These are phyloP conservation scores for Rhagologus leucostigma DNA, from an alignment of 2,113 vertebrate species.

Conservation along the genomic window DNA sequence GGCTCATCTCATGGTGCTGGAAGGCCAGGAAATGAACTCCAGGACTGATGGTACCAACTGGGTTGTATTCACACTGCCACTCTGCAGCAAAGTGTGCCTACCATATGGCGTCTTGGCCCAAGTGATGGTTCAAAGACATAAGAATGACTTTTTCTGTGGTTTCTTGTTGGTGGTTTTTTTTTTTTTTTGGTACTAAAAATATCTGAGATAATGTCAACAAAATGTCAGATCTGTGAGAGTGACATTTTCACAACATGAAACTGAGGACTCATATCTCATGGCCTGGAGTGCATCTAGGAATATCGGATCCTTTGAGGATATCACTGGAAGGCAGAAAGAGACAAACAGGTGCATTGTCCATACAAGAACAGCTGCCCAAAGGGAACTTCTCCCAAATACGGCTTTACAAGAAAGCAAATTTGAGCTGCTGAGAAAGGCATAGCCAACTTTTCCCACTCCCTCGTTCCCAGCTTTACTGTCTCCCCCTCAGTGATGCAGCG, in stretches of 20 bases:
- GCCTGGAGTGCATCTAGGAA: neutral
- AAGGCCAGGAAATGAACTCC: neutral
- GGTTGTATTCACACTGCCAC: neutral
- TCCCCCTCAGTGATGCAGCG: no score
- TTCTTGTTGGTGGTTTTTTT: no score
- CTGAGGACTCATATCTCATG: neutral
- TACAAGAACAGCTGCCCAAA: neutral
- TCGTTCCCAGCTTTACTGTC: neutral
- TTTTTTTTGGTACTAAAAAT: neutral
- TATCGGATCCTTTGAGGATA: neutral
- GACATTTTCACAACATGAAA: neutral
- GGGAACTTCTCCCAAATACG: neutral
- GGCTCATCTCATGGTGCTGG: rapidly evolving
- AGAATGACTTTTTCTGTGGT: neutral
- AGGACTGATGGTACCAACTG: neutral
- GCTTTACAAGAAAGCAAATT: neutral
- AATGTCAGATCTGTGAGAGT: neutral
- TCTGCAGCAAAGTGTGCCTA: neutral
- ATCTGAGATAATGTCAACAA: neutral
- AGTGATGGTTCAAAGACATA: neutral
- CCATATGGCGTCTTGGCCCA: rapidly evolving
- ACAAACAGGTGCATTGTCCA: neutral
- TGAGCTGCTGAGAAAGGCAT: neutral
- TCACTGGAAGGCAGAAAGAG: neutral
- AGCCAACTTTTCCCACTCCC: neutral